Conservation (phyloP, 92 coral and sea anemone species). For the Palythoa caribaeorum region DNA sequence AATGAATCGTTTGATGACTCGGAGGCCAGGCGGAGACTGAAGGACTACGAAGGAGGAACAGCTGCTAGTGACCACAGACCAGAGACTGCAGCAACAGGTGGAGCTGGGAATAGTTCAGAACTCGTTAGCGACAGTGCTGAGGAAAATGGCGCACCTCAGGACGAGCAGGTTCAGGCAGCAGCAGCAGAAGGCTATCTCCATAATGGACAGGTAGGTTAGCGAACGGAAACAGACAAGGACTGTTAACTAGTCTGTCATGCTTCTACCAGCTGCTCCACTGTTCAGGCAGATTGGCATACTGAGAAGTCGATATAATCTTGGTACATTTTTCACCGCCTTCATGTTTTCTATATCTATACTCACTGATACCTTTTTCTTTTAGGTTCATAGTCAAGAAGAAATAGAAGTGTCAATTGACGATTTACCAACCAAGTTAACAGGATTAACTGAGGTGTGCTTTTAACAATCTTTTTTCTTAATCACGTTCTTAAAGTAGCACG, state of each 20-base stretch:
- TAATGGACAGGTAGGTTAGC: conserved; percentile 79
- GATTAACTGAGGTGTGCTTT: conserved; percentile 88
- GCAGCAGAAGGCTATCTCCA: conserved; percentile 80
- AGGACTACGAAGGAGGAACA: conserved; percentile 90
- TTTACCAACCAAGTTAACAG: conserved; percentile 94
- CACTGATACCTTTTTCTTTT: conserved; percentile 1
- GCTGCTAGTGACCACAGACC: conserved; percentile 77
- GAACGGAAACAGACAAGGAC: background rate
- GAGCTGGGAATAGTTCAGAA: conserved; percentile 46
- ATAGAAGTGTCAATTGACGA: conserved; percentile 83
- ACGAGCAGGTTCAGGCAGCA: conserved; percentile 82
- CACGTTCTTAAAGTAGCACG: background rate
- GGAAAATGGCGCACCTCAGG: conserved; percentile 83
- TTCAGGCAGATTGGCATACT: background rate
- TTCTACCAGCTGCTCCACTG: background rate
- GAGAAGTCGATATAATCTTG: background rate
- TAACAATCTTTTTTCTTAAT: background rate
- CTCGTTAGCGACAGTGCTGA: conserved; percentile 75
- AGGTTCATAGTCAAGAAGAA: conserved; percentile 84
- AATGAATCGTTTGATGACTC: conserved; percentile 91
- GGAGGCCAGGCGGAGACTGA: conserved; percentile 76
- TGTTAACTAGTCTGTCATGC: background rate
- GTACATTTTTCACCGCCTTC: background rate
- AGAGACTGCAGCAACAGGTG: conserved; percentile 48
- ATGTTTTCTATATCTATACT: no score